Percentiles rank a stretch among this genome's conserved stretches.
These are phyloP conservation scores for Mellilla xanthometata DNA, from an alignment of 2,888 invertebrate species.

Conservation along the genomic window DNA sequence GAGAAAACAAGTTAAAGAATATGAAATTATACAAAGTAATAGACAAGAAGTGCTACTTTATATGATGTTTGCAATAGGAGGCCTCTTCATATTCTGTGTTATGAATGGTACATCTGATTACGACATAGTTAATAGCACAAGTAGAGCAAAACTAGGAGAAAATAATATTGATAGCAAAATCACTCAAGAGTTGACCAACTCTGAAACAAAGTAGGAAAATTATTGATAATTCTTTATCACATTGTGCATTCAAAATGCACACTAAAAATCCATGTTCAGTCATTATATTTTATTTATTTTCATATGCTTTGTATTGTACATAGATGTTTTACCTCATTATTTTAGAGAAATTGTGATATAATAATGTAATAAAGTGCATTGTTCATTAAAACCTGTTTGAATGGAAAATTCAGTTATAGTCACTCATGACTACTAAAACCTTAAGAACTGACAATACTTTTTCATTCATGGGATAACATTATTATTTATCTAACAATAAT, in stretches of 20 bases:
- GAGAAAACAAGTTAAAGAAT: slow-evolving; percentile 36
- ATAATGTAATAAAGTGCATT: slow-evolving; percentile 34
- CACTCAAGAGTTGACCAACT: background rate
- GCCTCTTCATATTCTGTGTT: slow-evolving; percentile 46
- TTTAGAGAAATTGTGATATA: slow-evolving; percentile 45
- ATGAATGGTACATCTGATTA: slow-evolving; percentile 53
- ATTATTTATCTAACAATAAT: too few relatives aligned
- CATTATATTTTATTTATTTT: slow-evolving; percentile 27
- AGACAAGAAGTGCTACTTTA: slow-evolving; percentile 55
- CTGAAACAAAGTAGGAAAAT: background rate
- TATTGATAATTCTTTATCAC: background rate
- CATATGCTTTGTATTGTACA: slow-evolving; percentile 52
- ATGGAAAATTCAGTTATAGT: too few relatives aligned
- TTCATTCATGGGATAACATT: too few relatives aligned
- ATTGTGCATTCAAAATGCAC: slow-evolving; percentile 13
- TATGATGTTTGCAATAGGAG: slow-evolving; percentile 40
- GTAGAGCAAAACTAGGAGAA: background rate
- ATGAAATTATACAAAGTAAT: slow-evolving; percentile 27
- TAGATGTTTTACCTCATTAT: slow-evolving; percentile 34
- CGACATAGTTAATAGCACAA: slow-evolving; percentile 40
- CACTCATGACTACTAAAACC: too few relatives aligned
- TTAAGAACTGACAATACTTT: too few relatives aligned
- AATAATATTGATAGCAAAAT: background rate
- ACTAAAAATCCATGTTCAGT: slow-evolving; percentile 18
- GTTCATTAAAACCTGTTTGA: slow-evolving; percentile 15